Evolutionary conservation across 2,113 vertebrate genomes (phyloP).

Genomic region (Dicrurus megarhynchus): DNA sequence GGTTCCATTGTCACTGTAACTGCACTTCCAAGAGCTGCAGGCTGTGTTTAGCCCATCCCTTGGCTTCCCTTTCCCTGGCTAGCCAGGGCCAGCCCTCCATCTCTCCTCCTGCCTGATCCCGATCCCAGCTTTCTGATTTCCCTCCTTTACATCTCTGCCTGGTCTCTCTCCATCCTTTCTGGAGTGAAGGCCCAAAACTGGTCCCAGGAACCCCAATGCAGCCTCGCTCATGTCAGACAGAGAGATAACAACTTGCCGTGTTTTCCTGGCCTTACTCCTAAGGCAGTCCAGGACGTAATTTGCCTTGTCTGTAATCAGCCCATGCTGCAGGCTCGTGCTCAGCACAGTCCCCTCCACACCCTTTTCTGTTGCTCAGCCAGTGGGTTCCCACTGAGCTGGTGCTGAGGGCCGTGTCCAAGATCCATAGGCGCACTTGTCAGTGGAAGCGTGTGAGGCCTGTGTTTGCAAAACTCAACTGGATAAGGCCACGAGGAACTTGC

Average conservation of each 20-base stretch:
- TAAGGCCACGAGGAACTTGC: background rate
- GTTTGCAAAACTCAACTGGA: background rate
- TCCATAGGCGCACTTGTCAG: background rate
- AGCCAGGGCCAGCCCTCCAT: background rate
- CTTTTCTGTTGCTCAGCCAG: background rate
- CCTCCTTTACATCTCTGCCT: background rate
- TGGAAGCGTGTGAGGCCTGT: background rate
- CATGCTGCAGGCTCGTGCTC: rapidly evolving
- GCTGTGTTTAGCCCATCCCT: background rate
- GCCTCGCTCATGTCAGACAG: background rate
- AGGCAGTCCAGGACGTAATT: background rate
- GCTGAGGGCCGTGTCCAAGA: background rate
- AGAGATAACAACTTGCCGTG: background rate
- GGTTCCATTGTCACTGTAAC: background rate
- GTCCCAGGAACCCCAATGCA: background rate
- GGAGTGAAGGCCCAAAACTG: background rate
- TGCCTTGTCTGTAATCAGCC: background rate
- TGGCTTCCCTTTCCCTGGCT: background rate
- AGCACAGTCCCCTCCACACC: background rate
- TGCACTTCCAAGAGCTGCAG: background rate
- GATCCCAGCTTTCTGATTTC: background rate
- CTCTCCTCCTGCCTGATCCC: background rate
- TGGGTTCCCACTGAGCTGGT: background rate
- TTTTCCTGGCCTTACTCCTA: background rate
- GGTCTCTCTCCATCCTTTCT: background rate